Conservation (phyloP, 2,797 vertebrate genomes). For the Xenops minutus region DNA sequence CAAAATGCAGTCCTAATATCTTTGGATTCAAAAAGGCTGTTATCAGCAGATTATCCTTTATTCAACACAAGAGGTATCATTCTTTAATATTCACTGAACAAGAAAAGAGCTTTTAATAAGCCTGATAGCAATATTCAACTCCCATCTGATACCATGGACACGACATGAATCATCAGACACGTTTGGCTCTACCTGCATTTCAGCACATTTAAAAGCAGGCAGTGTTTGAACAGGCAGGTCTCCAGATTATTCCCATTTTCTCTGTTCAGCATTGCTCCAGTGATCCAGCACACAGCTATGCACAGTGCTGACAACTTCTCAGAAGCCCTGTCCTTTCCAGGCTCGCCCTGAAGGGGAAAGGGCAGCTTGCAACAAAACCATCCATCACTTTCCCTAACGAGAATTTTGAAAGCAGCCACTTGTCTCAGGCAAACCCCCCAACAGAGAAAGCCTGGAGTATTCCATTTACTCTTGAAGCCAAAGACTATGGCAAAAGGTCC, state of each 20-base stretch:
- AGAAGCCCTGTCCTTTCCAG: background rate
- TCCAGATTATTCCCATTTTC: background rate
- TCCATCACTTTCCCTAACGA: background rate
- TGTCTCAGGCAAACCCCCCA: background rate
- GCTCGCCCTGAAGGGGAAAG: background rate
- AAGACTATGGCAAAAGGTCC: background rate
- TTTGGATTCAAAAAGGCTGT: background rate
- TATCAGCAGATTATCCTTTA: background rate
- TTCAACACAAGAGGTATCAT: background rate
- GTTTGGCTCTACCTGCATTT: background rate
- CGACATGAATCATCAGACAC: background rate
- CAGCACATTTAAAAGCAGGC: background rate
- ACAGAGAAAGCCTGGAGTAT: background rate
- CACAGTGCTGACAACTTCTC: background rate
- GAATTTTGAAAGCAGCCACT: background rate
- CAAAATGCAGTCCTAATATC: background rate
- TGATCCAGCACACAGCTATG: background rate
- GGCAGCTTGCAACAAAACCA: background rate
- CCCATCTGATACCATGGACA: background rate
- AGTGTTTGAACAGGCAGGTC: background rate
- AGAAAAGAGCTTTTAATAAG: conserved; percentile 7
- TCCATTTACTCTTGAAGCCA: background rate
- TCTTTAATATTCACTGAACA: conserved; percentile 35
- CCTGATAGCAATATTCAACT: background rate
- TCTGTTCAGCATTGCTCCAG: background rate